phyloP scores from a whole-genome alignment of 2,113 vertebrate genomes.

The Stegastes partitus region DNA sequence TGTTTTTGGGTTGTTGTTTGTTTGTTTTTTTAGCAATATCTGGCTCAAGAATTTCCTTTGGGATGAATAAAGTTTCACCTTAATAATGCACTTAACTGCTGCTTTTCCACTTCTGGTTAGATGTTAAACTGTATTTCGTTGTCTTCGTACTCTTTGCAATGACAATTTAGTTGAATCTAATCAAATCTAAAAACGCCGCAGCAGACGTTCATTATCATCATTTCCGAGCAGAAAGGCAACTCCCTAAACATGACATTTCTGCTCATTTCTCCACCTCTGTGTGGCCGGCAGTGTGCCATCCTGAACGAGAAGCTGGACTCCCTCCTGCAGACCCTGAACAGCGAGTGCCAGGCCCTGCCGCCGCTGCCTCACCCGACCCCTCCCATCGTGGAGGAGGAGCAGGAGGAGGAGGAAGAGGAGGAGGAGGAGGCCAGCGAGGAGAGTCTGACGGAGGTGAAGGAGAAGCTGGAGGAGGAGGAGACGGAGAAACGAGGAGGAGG shows the following conservation, averaged over 20 bases:
- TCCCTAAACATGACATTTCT: not conserved
- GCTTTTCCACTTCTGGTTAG: too few species aligned
- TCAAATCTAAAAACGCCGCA: not conserved
- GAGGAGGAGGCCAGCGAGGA: slow-evolving; percentile 92
- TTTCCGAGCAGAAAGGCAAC: not conserved
- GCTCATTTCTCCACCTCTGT: not conserved
- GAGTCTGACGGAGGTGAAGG: slow-evolving; percentile 91
- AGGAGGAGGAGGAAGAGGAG: slow-evolving; percentile 82
- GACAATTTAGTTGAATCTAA: too few species aligned
- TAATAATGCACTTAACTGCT: too few species aligned
- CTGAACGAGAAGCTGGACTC: slow-evolving; percentile 97
- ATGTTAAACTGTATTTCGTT: too few species aligned
- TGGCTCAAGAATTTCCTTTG: too few species aligned
- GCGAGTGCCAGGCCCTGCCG: slow-evolving; percentile 85
- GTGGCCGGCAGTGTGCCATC: slow-evolving; percentile 87
- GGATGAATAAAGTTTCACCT: too few species aligned
- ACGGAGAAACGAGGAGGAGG: slow-evolving; percentile 77
- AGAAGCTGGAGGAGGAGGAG: slow-evolving; percentile 86
- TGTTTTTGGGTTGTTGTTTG: too few species aligned
- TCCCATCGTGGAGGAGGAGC: slow-evolving; percentile 91
- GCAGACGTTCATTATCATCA: not conserved
- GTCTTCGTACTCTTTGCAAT: too few species aligned
- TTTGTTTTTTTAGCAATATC: too few species aligned
- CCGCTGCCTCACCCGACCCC: slow-evolving; percentile 81
- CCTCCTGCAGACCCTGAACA: slow-evolving; percentile 91